A percentile compares a stretch with the other conserved stretches of the same genome.
Conservation (phyloP, 2,888 invertebrate genomes). For the Nomada flava region DNA sequence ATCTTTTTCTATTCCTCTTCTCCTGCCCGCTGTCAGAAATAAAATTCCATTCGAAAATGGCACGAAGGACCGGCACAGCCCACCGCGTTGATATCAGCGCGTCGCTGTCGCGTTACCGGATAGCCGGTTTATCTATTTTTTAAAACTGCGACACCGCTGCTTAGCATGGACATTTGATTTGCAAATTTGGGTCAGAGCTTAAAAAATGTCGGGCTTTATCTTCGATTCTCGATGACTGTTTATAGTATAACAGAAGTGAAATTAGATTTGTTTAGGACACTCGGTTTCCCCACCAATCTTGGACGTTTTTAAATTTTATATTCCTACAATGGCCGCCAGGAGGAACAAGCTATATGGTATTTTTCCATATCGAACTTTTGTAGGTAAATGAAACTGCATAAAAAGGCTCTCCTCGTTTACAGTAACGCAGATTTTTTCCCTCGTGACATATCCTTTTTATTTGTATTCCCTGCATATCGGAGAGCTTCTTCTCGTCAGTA, state of each 20-base stretch:
- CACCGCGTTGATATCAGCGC: constrained; percentile 26
- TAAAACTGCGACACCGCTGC: constrained; percentile 1
- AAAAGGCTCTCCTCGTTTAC: no score
- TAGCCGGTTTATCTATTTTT: constrained; percentile 33
- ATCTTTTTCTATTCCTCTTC: constrained; percentile 16
- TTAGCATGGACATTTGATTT: constrained; percentile 9
- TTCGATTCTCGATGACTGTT: not conserved
- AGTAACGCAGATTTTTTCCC: no score
- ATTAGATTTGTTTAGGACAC: no score
- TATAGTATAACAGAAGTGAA: not conserved
- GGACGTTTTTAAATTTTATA: no score
- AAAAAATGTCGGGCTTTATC: not conserved
- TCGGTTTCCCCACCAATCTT: no score
- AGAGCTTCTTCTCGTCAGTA: no score
- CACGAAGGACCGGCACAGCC: constrained; percentile 5
- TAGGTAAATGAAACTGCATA: no score
- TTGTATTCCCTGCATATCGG: no score
- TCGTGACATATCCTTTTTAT: no score
- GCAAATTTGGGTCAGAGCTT: constrained; percentile 8
- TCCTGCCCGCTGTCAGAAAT: constrained; percentile 31
- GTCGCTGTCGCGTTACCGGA: constrained; percentile 21
- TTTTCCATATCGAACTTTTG: no score
- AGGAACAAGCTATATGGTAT: no score
- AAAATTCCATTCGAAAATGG: constrained; percentile 34
- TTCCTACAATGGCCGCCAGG: no score